Evolutionary conservation across 2,113 vertebrate genomes (phyloP).

Genomic region (Ovis canadensis): DNA sequence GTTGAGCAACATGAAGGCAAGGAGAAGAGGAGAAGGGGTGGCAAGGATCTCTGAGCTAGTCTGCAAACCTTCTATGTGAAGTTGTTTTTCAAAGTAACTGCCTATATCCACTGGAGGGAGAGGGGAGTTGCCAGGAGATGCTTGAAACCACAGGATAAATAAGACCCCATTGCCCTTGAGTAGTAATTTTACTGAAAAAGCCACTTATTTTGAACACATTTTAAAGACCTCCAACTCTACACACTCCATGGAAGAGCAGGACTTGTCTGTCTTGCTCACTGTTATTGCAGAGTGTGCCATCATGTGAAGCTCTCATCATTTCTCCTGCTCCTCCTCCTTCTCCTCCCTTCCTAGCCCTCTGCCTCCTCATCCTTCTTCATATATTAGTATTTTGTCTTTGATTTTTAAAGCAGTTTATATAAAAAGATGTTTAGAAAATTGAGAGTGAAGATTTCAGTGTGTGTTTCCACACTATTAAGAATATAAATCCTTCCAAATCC

Average conservation of each 20-base stretch:
- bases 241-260: accelerated
- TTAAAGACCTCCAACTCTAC: neutral
- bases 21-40: accelerated
- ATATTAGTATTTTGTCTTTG: neutral
- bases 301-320: accelerated
- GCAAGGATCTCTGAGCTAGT: neutral
- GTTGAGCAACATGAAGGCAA: neutral
- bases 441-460: neutral
- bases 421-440: neutral
- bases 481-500: neutral
- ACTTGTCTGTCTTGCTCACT: neutral
- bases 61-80: neutral
- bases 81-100: neutral
- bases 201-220: neutral
- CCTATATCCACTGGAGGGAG: accelerated
- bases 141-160: neutral
- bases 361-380: neutral
- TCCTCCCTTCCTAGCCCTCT: neutral
- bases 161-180: neutral
- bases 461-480: neutral
- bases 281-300: neutral
- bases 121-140: neutral
- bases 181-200: neutral
- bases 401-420: neutral
- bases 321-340: neutral